Percentiles rank a stretch among this genome's conserved stretches.
Evolutionary conservation across 2,888 invertebrate genomes (phyloP).

Genomic region (Nipponacmea schrenckii): DNA sequence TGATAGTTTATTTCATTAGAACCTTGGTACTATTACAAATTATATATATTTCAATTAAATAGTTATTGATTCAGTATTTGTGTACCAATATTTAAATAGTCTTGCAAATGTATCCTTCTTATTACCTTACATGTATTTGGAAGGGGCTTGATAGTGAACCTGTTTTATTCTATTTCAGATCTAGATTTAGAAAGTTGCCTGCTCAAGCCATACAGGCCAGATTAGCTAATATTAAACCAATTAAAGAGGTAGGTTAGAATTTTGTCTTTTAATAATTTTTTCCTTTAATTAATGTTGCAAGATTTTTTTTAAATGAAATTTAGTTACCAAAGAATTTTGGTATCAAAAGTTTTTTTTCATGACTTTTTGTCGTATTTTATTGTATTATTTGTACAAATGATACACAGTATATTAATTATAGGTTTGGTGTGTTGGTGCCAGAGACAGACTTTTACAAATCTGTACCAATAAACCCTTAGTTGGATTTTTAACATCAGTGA

Average conservation of each 20-base stretch:
- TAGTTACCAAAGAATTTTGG: too few relatives aligned
- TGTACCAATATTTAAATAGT: too few relatives aligned
- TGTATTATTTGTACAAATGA: not conserved
- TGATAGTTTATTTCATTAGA: not conserved
- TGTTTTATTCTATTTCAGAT: conserved; percentile 34
- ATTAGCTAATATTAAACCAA: conserved; percentile 50
- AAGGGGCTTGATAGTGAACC: too few relatives aligned
- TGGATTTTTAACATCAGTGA: conserved; percentile 39
- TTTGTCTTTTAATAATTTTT: too few relatives aligned
- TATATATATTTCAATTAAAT: too few relatives aligned
- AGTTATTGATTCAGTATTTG: too few relatives aligned
- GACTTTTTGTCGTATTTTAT: not conserved
- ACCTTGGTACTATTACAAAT: not conserved
- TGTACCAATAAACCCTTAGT: conserved; percentile 43
- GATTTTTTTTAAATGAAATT: too few relatives aligned
- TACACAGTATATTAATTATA: not conserved
- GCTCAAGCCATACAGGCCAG: conserved; percentile 55
- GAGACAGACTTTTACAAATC: conserved; percentile 42
- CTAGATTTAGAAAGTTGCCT: conserved; percentile 48
- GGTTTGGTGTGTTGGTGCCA: conserved; percentile 22
- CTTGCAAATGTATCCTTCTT: too few relatives aligned
- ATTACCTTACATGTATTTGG: too few relatives aligned
- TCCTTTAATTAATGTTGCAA: conserved; percentile 11
- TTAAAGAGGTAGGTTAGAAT: conserved; percentile 31
- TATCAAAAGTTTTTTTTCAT: too few relatives aligned